phyloP scores from a whole-genome alignment of 2,113 vertebrate species.

The Symphodus melops region DNA sequence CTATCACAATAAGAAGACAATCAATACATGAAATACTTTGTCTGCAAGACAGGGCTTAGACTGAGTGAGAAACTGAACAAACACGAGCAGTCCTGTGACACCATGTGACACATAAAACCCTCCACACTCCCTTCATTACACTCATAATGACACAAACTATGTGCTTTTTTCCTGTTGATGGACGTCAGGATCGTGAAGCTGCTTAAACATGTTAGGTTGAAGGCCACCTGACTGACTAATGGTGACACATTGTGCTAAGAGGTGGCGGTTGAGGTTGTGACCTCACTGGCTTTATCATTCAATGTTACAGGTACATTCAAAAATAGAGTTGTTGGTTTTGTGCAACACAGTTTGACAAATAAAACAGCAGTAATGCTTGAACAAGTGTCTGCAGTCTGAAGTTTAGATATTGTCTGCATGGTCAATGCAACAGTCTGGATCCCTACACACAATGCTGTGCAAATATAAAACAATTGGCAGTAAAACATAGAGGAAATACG shows the following conservation, averaged over 20 bases:
- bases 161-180: neutral
- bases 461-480: neutral
- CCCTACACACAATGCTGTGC: neutral
- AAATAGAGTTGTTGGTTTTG: conserved; percentile 29
- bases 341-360: conserved; percentile 29
- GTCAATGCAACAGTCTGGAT: neutral
- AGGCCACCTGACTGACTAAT: conserved; percentile 26
- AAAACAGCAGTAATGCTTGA: conserved; percentile 30
- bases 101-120: conserved; percentile 18
- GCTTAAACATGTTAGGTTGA: neutral
- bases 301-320: conserved; percentile 26
- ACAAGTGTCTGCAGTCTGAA: conserved; percentile 32
- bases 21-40: neutral
- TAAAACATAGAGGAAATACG: neutral
- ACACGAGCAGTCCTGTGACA: conserved; percentile 11
- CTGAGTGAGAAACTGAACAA: neutral
- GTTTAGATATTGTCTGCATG: conserved; percentile 9
- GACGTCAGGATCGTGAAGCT: neutral
- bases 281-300: conserved; percentile 33
- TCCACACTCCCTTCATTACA: neutral
- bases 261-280: conserved; percentile 3
- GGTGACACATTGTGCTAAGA: conserved; percentile 18
- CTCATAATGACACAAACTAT: neutral
- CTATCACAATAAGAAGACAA: conserved; percentile 14
- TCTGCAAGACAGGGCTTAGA: neutral